A percentile compares a stretch with the other conserved stretches of the same genome.
Evolutionary conservation across 2,797 vertebrate species (phyloP).

Genomic region (Sternotherus odoratus): DNA sequence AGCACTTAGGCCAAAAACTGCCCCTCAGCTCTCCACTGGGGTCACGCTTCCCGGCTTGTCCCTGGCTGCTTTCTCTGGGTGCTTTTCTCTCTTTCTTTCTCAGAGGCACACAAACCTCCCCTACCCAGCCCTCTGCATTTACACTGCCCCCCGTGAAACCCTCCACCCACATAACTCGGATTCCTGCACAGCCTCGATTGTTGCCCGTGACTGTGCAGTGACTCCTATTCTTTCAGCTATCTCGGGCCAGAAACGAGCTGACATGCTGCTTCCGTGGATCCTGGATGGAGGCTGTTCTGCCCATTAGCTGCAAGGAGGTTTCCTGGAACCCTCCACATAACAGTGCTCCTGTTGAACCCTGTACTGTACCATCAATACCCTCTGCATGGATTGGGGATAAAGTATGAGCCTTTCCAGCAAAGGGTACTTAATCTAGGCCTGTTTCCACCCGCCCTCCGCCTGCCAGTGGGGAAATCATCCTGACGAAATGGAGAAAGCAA

Average conservation of each 20-base stretch:
- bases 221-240: no score
- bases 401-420: not conserved
- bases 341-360: not conserved
- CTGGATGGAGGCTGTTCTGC: not conserved
- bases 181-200: not conserved
- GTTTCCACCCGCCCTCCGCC: not conserved
- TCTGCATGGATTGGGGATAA: no score
- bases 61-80: not conserved
- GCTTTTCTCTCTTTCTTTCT: no score
- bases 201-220: not conserved
- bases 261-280: not conserved
- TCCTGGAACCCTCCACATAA: not conserved
- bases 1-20: not conserved
- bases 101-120: no score
- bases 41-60: no score
- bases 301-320: not conserved
- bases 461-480: not conserved
- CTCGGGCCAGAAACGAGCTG: not conserved
- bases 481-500: not conserved
- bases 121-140: not conserved
- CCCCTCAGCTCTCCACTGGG: no score
- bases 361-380: not conserved
- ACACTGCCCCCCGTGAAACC: not conserved
- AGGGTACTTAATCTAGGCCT: not conserved
- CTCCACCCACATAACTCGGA: not conserved